Percentiles rank a stretch among this genome's conserved stretches.
Evolutionary conservation across 2,113 vertebrate species (phyloP).

Genomic region (Ictalurus furcatus): DNA sequence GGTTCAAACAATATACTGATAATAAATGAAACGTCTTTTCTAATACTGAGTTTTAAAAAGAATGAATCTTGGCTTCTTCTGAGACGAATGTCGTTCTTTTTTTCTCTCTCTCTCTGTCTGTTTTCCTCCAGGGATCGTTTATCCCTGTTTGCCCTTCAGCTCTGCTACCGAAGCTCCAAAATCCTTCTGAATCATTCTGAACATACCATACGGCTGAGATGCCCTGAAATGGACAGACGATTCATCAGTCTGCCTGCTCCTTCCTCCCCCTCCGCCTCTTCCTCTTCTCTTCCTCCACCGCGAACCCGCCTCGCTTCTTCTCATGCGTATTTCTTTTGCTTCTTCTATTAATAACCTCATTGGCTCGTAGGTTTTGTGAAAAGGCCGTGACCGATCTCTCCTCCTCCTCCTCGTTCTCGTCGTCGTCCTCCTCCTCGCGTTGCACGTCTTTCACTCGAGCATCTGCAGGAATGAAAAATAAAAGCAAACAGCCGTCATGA

Average conservation of each 20-base stretch:
- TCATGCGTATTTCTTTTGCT: conserved; percentile 68
- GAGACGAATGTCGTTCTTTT: background rate
- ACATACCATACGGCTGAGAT: conserved; percentile 68
- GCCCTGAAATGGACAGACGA: conserved; percentile 73
- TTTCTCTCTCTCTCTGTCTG: no score
- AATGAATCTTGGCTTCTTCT: background rate
- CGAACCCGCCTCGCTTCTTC: conserved; percentile 59
- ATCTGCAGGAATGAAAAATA: conserved; percentile 49
- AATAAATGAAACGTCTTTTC: background rate
- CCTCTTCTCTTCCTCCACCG: conserved; percentile 13
- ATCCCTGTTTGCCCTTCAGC: conserved; percentile 74
- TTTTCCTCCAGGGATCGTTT: conserved; percentile 75
- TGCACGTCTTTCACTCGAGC: conserved; percentile 32
- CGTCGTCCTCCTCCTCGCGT: background rate
- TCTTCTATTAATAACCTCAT: conserved; percentile 68
- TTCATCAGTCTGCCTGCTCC: conserved; percentile 52
- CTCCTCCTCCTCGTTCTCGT: conserved; percentile 41
- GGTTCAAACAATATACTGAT: background rate
- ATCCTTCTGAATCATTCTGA: conserved; percentile 74
- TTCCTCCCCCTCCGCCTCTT: background rate
- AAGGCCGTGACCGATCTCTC: conserved; percentile 48
- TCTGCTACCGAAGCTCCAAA: conserved; percentile 72
- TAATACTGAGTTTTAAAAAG: background rate
- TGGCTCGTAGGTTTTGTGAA: conserved; percentile 48
- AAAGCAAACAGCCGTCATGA: conserved; percentile 44